phyloP scores from a whole-genome alignment of 2,888 invertebrate species.

The Barypeithes pellucidus region DNA sequence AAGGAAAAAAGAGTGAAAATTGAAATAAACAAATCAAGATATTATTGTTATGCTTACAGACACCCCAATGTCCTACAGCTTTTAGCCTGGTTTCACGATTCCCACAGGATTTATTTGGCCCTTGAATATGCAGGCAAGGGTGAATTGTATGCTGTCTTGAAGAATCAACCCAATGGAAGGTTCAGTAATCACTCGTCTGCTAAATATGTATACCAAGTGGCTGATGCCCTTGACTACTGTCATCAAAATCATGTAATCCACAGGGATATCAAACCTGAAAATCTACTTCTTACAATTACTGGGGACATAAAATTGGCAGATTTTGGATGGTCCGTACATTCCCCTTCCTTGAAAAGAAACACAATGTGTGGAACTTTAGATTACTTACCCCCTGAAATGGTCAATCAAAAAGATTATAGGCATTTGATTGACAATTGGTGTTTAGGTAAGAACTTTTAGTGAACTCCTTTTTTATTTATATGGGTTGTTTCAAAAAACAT shows the following conservation, averaged over 20 bases:
- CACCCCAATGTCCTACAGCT: slow-evolving; percentile 95
- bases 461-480: too few relatives aligned
- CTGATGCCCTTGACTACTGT: slow-evolving; percentile 90
- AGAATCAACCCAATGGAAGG: slow-evolving; percentile 41
- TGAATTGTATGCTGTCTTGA: slow-evolving; percentile 67
- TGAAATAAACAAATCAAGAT: too few relatives aligned
- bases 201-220: slow-evolving; percentile 87
- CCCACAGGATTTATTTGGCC: slow-evolving; percentile 92
- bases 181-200: slow-evolving; percentile 72
- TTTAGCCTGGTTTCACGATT: slow-evolving; percentile 97
- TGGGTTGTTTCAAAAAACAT: too few relatives aligned
- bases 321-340: slow-evolving; percentile 99
- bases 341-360: slow-evolving; percentile 90
- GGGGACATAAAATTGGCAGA: slow-evolving; percentile 96
- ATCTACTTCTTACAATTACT: slow-evolving; percentile 87
- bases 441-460: slow-evolving; percentile 74
- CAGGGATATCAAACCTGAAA: slow-evolving; percentile 97
- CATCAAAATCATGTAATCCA: slow-evolving; percentile 95
- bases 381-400: slow-evolving; percentile 98
- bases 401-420: slow-evolving; percentile 78
- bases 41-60: slow-evolving; percentile 70
- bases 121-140: slow-evolving; percentile 92
- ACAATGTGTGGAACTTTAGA: slow-evolving; percentile 97
- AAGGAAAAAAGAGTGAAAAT: slow-evolving; percentile 5
- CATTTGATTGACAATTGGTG: slow-evolving; percentile 96